phyloP scores from a whole-genome alignment of 2,888 invertebrate species.

The Druceiella hillmani region DNA sequence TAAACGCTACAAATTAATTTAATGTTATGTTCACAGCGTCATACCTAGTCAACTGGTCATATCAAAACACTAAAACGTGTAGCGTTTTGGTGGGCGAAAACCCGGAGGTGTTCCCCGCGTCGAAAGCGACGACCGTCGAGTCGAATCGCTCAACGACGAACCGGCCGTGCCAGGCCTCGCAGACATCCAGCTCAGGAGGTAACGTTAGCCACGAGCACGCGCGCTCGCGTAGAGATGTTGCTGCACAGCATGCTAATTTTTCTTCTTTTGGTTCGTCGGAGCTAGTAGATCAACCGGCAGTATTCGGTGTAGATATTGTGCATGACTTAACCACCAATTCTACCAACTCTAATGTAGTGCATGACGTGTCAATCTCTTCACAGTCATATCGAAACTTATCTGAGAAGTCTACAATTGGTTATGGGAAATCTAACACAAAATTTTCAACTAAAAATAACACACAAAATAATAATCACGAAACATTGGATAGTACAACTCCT shows the following conservation, averaged over 20 bases:
- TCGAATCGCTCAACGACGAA: slow-evolving; percentile 66
- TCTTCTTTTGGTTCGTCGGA: slow-evolving; percentile 34
- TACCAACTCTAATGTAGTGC: slow-evolving; percentile 45
- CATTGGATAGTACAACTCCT: too few relatives aligned
- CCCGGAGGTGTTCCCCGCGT: slow-evolving; percentile 60
- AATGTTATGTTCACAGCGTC: slow-evolving; percentile 54
- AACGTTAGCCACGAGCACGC: slow-evolving; percentile 38
- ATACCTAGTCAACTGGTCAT: slow-evolving; percentile 80
- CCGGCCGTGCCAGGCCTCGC: slow-evolving; percentile 57
- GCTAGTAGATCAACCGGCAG: slow-evolving; percentile 34
- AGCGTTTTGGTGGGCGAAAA: slow-evolving; percentile 79
- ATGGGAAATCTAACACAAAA: too few relatives aligned
- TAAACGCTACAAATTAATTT: background rate
- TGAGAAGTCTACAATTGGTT: too few relatives aligned
- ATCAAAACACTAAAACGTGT: slow-evolving; percentile 77
- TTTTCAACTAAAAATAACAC: too few relatives aligned
- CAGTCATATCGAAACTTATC: too few relatives aligned
- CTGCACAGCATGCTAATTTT: slow-evolving; percentile 52
- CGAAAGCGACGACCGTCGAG: slow-evolving; percentile 65
- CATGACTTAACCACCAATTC: slow-evolving; percentile 45
- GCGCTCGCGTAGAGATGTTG: slow-evolving; percentile 67
- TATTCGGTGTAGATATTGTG: slow-evolving; percentile 41
- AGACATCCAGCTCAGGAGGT: slow-evolving; percentile 51
- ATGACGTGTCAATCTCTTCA: slow-evolving; percentile 46
- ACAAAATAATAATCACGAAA: too few relatives aligned